These are phyloP conservation scores for Sterrhoptilus dennistouni DNA, from an alignment of 2,113 vertebrate genomes.

Conservation along the genomic window DNA sequence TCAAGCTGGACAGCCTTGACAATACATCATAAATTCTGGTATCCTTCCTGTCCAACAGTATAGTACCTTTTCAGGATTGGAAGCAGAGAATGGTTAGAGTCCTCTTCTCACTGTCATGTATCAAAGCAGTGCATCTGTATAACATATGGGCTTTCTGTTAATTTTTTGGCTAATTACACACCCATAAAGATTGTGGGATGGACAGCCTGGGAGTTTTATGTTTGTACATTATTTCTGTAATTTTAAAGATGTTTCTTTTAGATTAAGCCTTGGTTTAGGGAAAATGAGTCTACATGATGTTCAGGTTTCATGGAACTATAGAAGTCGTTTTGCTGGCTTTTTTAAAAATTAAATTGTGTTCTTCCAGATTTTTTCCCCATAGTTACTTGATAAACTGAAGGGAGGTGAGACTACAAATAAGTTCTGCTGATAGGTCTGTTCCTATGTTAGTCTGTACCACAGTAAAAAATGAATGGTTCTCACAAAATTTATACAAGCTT, in stretches of 20 bases:
- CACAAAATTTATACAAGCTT: not conserved
- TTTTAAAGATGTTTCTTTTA: not conserved
- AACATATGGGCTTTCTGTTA: not conserved
- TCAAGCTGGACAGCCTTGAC: not conserved
- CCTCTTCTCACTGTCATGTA: not conserved
- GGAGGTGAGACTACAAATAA: not conserved
- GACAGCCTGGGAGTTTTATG: not conserved
- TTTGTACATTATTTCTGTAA: not conserved
- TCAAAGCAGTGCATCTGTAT: not conserved
- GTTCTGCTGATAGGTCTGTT: not conserved
- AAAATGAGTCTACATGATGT: not conserved
- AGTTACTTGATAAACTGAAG: not conserved
- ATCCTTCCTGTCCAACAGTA: not conserved
- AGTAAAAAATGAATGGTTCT: not conserved
- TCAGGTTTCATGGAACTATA: not conserved
- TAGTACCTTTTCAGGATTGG: not conserved
- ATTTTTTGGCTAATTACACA: not conserved
- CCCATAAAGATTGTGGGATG: not conserved
- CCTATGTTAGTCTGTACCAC: not conserved
- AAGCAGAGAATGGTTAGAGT: not conserved
- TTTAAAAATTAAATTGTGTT: not conserved
- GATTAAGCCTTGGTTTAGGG: not conserved
- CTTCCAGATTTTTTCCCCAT: not conserved
- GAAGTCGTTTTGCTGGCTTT: not conserved
- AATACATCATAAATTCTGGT: not conserved